A percentile compares a stretch with the other conserved stretches of the same genome.
These are phyloP conservation scores for Cheilosia urbana DNA, from an alignment of 2,888 invertebrate genomes.

Conservation along the genomic window DNA sequence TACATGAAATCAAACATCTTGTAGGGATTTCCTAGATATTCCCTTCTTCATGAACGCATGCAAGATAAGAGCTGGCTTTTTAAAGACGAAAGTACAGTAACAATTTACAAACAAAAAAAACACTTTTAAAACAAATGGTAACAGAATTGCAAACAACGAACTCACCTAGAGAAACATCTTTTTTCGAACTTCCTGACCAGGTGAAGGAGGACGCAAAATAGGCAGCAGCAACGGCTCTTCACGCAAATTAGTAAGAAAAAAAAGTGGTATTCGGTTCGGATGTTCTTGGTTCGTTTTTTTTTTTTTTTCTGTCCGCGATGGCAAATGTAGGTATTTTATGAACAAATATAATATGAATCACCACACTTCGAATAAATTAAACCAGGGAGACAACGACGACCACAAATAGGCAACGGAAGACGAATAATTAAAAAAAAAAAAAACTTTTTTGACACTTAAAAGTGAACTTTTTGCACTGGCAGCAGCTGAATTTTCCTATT, in stretches of 20 bases:
- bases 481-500: constrained; percentile 41
- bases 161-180: constrained; percentile 69
- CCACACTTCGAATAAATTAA: constrained; percentile 68
- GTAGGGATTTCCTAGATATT: constrained; percentile 17
- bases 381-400: constrained; percentile 55
- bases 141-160: constrained; percentile 20
- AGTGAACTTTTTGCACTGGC: constrained; percentile 53
- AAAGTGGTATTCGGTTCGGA: constrained; percentile 7
- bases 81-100: constrained; percentile 48
- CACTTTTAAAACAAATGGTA: constrained; percentile 18
- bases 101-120: constrained; percentile 47
- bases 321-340: constrained; percentile 13
- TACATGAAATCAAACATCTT: constrained; percentile 24
- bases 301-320: constrained; percentile 50
- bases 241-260: constrained; percentile 27
- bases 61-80: constrained; percentile 59
- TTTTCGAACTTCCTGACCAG: constrained; percentile 36
- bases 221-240: constrained; percentile 14
- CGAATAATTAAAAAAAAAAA: constrained; percentile 45
- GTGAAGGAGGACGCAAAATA: constrained; percentile 3
- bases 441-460: constrained; percentile 65
- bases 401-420: constrained; percentile 52
- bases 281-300: constrained; percentile 23
- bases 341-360: constrained; percentile 67
- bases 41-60: constrained; percentile 35